Conservation (phyloP, 2,113 vertebrate genomes). For the Mixornis gularis region DNA sequence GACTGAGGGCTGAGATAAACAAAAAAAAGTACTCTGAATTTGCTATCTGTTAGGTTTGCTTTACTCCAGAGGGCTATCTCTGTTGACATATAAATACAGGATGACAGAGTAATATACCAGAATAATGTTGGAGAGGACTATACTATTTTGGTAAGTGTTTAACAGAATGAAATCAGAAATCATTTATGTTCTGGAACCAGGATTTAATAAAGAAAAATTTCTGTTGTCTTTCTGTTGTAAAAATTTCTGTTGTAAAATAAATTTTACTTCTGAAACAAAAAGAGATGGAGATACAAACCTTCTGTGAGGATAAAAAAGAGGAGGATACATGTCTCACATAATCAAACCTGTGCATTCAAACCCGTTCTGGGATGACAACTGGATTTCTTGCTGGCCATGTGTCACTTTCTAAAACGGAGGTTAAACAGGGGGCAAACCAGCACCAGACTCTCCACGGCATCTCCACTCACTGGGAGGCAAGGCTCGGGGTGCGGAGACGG, state of each 20-base stretch:
- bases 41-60: background rate
- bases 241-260: too few species aligned
- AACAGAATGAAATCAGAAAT: background rate
- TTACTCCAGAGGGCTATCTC: background rate
- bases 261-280: background rate
- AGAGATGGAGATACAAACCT: background rate
- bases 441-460: rapidly evolving
- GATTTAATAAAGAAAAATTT: background rate
- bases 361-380: background rate
- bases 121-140: background rate
- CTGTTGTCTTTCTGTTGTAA: too few species aligned
- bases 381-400: background rate
- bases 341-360: background rate
- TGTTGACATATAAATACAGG: background rate
- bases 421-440: background rate
- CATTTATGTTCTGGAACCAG: background rate
- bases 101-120: background rate
- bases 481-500: rapidly evolving
- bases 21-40: background rate
- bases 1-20: background rate
- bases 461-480: rapidly evolving
- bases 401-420: background rate
- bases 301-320: background rate
- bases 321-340: background rate
- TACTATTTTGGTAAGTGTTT: background rate